Base-by-base conservation (phyloP, 1,140 invertebrate species). In the Formica selysi region DNA sequence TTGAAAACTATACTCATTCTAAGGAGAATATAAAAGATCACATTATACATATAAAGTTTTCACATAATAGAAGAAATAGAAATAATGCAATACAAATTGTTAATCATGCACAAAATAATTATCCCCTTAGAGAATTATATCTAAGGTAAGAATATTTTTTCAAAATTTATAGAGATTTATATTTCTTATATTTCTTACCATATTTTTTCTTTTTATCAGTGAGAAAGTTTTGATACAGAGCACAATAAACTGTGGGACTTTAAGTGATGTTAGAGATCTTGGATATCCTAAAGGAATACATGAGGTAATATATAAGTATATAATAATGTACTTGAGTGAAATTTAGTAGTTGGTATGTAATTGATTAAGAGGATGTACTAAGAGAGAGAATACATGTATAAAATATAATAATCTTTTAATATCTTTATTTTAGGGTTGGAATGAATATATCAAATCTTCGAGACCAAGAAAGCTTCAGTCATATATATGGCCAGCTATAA, bases 401-500 rank as follows among this genome's bases (percentile, higher is more conserved):
- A 65, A 79, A 19, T 6, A 44, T 57, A 13, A 22, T 41, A 22
- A 68, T 81, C 16, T 32, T 71, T 11, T 61, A 51, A 51, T 38
- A 26, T 85, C 78, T 79, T 7, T 22, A 19, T 51, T 19, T 51
- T 51, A 93, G 93, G 68, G 83, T 80, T 91, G 89, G 89, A n/a
- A 61, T 22, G 88, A n/a, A 65, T 70, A 36, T 6, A 59, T 86
- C 7, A 89, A 74, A 48, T 91, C 79, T 76, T 90, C 29, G 0
- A 79, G 70, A 41, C 88, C 89, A 59, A 92, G 89, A 74, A 91
- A 86, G 78, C 92, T 95, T 68, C 95, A 95, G 54, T 92, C 91
- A 10, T 94, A 95, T 64, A 93, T 95, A 29, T 95, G 94, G 93
- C 94, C 95, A 65, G 95, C 95, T 19, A 92, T 95, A 64, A 91